phyloP scores from a whole-genome alignment of 1,140 invertebrate genomes.

The Halotydeus destructor region DNA sequence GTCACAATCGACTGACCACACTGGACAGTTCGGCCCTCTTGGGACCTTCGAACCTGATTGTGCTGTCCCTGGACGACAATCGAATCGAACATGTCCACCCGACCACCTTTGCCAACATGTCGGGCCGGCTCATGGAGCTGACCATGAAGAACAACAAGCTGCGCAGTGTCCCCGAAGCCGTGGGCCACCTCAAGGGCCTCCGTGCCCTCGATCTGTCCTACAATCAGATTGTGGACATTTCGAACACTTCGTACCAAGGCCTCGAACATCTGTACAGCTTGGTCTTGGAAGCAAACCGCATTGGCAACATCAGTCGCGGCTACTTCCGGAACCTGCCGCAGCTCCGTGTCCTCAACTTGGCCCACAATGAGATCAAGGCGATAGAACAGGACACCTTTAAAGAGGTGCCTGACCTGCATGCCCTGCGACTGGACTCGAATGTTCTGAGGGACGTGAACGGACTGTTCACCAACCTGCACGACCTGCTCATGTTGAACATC shows the following conservation, averaged over 20 bases:
- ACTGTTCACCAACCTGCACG: conserved; percentile 55
- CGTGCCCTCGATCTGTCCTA: conserved; percentile 57
- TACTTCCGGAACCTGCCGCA: conserved; percentile 51
- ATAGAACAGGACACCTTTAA: conserved; percentile 64
- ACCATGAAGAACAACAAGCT: conserved; percentile 18
- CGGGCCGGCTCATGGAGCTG: conserved; percentile 19
- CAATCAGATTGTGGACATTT: conserved; percentile 49
- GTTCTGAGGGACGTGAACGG: conserved; percentile 57
- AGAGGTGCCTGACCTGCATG: conserved; percentile 53
- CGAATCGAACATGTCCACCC: conserved; percentile 23
- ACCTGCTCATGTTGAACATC: conserved; percentile 69
- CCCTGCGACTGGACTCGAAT: conserved; percentile 66
- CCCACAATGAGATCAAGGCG: conserved; percentile 53
- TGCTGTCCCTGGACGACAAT: conserved; percentile 63
- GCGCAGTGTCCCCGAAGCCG: conserved; percentile 17
- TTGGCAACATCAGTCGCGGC: conserved; percentile 59
- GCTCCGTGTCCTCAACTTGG: conserved; percentile 68
- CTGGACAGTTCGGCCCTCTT: conserved; percentile 60
- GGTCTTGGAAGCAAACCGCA: conserved; percentile 61
- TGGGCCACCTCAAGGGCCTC: conserved; percentile 33
- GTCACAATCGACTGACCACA: conserved; percentile 46
- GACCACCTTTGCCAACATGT: conserved; percentile 19
- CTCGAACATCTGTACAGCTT: conserved; percentile 62
- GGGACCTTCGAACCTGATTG: conserved; percentile 56
- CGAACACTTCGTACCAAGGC: conserved; percentile 51